These are phyloP conservation scores for Camponotus pennsylvanicus DNA, from an alignment of 1,140 invertebrate species.

Conservation along the genomic window DNA sequence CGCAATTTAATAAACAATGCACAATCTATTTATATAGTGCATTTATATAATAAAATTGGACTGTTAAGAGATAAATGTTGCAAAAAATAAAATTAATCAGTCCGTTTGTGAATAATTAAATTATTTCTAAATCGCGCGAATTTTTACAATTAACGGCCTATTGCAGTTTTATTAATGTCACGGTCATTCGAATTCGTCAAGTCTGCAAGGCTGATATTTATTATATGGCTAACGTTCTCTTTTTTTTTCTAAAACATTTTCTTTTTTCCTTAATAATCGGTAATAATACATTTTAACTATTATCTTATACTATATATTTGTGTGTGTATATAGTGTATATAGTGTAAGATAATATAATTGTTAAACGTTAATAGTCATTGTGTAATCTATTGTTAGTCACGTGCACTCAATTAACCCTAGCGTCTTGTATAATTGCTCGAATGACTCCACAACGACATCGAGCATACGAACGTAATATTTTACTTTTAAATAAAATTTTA, in stretches of 20 bases:
- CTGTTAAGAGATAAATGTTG: conserved; percentile 34
- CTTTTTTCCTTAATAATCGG: no score
- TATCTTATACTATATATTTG: no score
- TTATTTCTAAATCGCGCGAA: not conserved
- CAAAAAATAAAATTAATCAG: conserved; percentile 12
- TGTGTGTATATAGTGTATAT: no score
- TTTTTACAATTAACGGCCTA: not conserved
- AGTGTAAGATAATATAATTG: not conserved
- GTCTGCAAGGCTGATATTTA: not conserved
- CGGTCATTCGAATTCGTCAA: not conserved
- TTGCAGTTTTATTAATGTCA: conserved; percentile 7
- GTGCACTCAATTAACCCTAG: conserved; percentile 6
- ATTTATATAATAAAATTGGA: conserved; percentile 8
- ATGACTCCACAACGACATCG: not conserved
- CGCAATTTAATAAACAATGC: not conserved
- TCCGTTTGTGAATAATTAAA: conserved; percentile 3
- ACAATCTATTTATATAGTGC: conserved; percentile 18
- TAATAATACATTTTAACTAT: no score
- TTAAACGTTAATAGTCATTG: not conserved
- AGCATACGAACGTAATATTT: conserved; percentile 4
- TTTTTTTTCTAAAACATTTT: not conserved
- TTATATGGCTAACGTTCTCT: not conserved
- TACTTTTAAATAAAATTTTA: not conserved
- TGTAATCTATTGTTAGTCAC: not conserved
- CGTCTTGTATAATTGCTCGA: conserved; percentile 39